phyloP scores from a whole-genome alignment of 2,888 invertebrate genomes.

The Rhagonycha lutea region DNA sequence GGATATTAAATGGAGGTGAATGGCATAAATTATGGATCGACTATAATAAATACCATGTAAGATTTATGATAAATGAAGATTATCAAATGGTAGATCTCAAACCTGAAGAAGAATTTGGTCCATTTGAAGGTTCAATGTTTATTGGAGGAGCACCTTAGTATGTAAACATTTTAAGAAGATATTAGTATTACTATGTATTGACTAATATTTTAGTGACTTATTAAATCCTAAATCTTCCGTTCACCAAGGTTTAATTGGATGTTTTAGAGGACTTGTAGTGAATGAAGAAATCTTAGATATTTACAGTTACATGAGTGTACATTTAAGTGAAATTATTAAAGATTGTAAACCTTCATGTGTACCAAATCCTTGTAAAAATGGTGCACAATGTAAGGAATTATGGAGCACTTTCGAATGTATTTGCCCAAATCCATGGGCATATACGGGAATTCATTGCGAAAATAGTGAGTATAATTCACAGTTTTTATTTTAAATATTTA shows the following conservation, averaged over 20 bases:
- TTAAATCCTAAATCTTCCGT: conserved; percentile 78
- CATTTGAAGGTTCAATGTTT: conserved; percentile 92
- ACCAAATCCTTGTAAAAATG: conserved; percentile 91
- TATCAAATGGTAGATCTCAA: conserved; percentile 85
- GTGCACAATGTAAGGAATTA: conserved; percentile 85
- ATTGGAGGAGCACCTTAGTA: conserved; percentile 92
- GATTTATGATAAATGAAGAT: conserved; percentile 91
- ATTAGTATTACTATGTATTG: conserved; percentile 23
- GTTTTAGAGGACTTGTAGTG: conserved; percentile 89
- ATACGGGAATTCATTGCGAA: conserved; percentile 87
- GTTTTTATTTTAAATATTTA: background rate
- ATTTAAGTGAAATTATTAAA: conserved; percentile 87
- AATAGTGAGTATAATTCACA: conserved; percentile 73
- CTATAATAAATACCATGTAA: conserved; percentile 90
- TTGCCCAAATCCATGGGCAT: conserved; percentile 92
- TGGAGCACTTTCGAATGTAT: conserved; percentile 93
- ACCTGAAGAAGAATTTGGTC: conserved; percentile 87
- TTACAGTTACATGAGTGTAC: conserved; percentile 90
- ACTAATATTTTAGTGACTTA: conserved; percentile 66
- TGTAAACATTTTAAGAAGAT: conserved; percentile 52
- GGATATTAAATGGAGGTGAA: conserved; percentile 86
- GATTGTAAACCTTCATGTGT: conserved; percentile 94
- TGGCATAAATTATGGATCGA: conserved; percentile 98
- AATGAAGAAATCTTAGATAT: conserved; percentile 91
- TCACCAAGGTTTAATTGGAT: conserved; percentile 89